Evolutionary conservation across 2,888 invertebrate genomes (phyloP), one percentile per base, ranked within the genome.

Genomic region (Cheilosia grossa): DNA sequence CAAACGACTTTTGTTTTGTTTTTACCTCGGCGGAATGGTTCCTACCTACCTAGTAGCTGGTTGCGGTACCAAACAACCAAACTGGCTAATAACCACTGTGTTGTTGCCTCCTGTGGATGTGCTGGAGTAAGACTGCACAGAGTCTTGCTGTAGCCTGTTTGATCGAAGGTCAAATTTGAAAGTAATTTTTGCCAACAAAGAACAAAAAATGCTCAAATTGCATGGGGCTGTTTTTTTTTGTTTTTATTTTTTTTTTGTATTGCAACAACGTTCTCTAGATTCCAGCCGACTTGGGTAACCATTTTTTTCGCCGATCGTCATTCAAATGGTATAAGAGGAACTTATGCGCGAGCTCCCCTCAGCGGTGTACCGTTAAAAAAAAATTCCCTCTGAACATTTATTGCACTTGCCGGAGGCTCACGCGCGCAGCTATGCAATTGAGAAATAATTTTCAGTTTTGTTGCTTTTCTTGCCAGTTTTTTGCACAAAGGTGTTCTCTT

Each of bases 111-210:
- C 47, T 74, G 56, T 61, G 63, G 63, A 73, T 61, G 51, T 51
- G 61, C 54, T 63, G 33, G 49, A 27, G 7, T 7, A 30, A 73
- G n/a, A 63, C 21, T 63, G 44, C 30, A 6, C 61, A 9, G 33
- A 9, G 49, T 30, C 15, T 44, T 17, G 54, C 47, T 44, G 66
- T 53, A 77, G 69, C 61, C 66, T 75, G 67, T 77, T 69, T 77
- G 77, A 69, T 77, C 77, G 77, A 77, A 77, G 77, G 77, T 77
- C 61, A 77, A 61, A 69, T 69, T 77, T 69, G 77, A 77, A 77
- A 77, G 77, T 77, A 69, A 69, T 69, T 77, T 77, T 69, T 56
- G 69, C 77, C 69, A 59, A 77, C 77, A 77, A 77, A 77, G 77
- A 59, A 63, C 61, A n/a, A 47, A 24, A 56, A 44, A 44, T n/a